Evolutionary conservation across 2,797 vertebrate genomes (phyloP).

Genomic region (Anas capensis): DNA sequence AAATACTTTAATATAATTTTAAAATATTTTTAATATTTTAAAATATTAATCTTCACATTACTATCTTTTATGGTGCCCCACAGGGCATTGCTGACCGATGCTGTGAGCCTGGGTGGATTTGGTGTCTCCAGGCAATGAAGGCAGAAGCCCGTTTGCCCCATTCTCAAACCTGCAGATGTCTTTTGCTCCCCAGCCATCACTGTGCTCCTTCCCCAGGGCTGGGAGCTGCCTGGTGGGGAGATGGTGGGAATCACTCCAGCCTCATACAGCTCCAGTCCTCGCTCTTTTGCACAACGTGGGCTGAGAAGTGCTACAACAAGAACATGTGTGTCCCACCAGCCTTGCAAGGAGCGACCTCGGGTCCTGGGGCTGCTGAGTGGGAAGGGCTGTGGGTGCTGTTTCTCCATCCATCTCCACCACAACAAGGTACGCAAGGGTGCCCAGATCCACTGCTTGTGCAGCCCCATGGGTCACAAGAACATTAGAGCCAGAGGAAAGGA

Average conservation of each 20-base stretch:
- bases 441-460: rapidly evolving
- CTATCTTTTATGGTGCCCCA: neutral
- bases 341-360: rapidly evolving
- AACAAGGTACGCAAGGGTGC: neutral
- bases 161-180: rapidly evolving
- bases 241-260: neutral
- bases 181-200: neutral
- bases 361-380: neutral
- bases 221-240: neutral
- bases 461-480: neutral
- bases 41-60: neutral
- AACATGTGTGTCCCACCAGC: rapidly evolving
- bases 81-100: neutral
- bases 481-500: neutral
- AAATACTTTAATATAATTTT: too few relatives aligned
- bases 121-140: neutral
- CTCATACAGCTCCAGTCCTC: neutral
- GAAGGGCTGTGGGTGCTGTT: neutral
- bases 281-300: rapidly evolving
- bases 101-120: neutral
- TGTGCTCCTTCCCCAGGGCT: neutral
- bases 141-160: neutral
- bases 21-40: neutral
- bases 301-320: neutral
- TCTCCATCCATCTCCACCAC: neutral